Evolutionary conservation across 2,797 vertebrate genomes (phyloP), one percentile per base, ranked within the genome.

Genomic region (Iguana delicatissima): DNA sequence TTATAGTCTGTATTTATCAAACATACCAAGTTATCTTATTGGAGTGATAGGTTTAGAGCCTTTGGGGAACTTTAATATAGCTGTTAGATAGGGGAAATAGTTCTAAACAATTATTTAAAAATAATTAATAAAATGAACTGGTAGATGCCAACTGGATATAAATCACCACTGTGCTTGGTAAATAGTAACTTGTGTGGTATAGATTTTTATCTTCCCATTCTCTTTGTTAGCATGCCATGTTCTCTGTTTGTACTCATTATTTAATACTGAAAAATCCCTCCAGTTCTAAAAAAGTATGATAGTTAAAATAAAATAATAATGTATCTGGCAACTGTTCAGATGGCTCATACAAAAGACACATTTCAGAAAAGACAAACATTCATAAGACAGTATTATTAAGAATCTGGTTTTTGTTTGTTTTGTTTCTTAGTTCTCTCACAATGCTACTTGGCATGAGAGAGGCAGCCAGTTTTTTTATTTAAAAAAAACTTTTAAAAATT

Each of bases 191-290:
- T 79, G 73, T 2, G 2, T 20, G 50, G 1, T 84, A 0, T 59
- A 86, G 85, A 80, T 73, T 10, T 64, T 2, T 88, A 22, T 80
- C 62, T 86, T 18, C 85, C 0, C 85, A 81, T 89, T 87, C 32
- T 20, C 88, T 94, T 91, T 90, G 35, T 72, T 91, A 86, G 57
- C 69, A 14, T 86, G 83, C 69, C n/a, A 87, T 81, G 3, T 76
- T 64, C 50, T 86, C 32, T 0, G 0, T 74, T 89, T 84, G 84
- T 89, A 14, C 7, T 90, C 12, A 9, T 77, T 83, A 81, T 92
- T 91, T 89, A 52, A 73, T 42, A 0, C 64, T 81, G 52, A 91
- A 52, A 87, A 92, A 59, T 77, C 3, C 32, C 89, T 24, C 80
- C 32, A 46, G 52, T 74, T 77, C n/a, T 18, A 84, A 22, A 46